Conservation (phyloP, 2,113 vertebrate species). For the Urocynchramus pylzowi region DNA sequence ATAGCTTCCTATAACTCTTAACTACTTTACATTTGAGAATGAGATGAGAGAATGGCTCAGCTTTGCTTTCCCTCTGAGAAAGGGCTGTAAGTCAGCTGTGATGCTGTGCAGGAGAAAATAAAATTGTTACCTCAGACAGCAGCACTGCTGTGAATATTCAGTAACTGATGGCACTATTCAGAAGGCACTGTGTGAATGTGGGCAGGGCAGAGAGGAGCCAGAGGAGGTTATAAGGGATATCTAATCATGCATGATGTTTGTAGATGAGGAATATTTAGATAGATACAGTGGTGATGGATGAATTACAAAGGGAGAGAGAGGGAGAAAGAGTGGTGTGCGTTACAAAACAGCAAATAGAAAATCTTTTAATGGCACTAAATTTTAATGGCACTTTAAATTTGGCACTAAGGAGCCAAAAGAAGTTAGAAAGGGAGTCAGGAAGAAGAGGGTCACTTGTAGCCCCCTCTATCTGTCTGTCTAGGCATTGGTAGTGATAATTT, state of each 20-base stretch:
- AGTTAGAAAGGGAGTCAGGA: not conserved
- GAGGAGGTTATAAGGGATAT: not conserved
- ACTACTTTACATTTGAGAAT: not conserved
- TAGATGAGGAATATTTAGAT: not conserved
- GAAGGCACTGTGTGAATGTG: not conserved
- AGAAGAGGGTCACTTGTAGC: not conserved
- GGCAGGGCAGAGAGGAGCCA: not conserved
- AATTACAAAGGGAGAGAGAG: not conserved
- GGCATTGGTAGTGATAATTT: not conserved
- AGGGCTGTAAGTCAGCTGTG: not conserved
- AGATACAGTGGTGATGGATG: not conserved
- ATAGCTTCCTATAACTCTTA: not conserved
- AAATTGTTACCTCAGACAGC: not conserved
- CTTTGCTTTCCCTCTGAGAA: not conserved
- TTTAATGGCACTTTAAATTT: too few species aligned
- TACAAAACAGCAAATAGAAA: not conserved
- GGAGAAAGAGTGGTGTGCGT: not conserved
- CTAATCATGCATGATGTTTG: not conserved
- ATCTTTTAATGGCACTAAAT: not conserved
- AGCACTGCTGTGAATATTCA: not conserved
- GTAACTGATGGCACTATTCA: not conserved
- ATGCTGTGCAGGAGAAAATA: constrained; percentile 2
- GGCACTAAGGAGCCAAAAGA: not conserved
- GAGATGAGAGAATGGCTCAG: not conserved
- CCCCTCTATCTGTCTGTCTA: not conserved